These are phyloP conservation scores for Oeneis ivallda DNA, from an alignment of 2,888 invertebrate species.

Conservation along the genomic window DNA sequence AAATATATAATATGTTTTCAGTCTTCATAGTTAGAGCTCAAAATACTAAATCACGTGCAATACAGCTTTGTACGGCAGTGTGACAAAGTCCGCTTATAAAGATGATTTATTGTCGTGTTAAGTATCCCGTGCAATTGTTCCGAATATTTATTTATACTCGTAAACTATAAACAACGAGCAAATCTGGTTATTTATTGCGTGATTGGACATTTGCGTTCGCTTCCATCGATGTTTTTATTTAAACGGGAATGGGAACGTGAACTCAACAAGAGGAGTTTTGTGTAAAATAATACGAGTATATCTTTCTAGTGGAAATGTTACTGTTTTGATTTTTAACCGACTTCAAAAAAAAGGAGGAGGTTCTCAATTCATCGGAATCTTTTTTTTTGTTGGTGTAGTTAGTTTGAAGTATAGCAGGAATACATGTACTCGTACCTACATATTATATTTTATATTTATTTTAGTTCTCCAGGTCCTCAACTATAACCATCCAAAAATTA, in stretches of 20 bases:
- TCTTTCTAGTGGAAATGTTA: slow-evolving; percentile 5
- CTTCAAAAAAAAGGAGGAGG: too few species aligned
- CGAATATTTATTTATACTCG: slow-evolving; percentile 78
- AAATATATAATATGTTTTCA: slow-evolving; percentile 35
- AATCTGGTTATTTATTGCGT: slow-evolving; percentile 79
- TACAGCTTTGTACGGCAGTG: slow-evolving; percentile 65
- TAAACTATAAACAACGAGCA: slow-evolving; percentile 79
- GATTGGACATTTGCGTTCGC: slow-evolving; percentile 73
- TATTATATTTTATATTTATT: too few species aligned
- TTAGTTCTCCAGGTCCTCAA: too few species aligned
- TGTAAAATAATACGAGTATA: slow-evolving; percentile 4
- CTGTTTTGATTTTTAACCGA: background rate
- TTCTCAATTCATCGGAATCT: too few species aligned
- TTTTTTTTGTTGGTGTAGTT: background rate
- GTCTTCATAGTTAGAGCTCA: slow-evolving; percentile 50
- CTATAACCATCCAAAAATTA: too few species aligned
- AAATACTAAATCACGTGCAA: slow-evolving; percentile 47
- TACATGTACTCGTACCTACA: too few species aligned
- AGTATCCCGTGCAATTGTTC: slow-evolving; percentile 80
- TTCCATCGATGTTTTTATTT: slow-evolving; percentile 54
- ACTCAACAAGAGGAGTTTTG: background rate
- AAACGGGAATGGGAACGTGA: slow-evolving; percentile 26
- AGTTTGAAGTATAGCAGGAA: too few species aligned
- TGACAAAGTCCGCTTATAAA: slow-evolving; percentile 80
- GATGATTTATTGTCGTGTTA: slow-evolving; percentile 78